Percentiles rank a stretch among this genome's conserved stretches.
Conservation (phyloP, 2,797 vertebrate species). For the Urocyon cinereoargenteus region DNA sequence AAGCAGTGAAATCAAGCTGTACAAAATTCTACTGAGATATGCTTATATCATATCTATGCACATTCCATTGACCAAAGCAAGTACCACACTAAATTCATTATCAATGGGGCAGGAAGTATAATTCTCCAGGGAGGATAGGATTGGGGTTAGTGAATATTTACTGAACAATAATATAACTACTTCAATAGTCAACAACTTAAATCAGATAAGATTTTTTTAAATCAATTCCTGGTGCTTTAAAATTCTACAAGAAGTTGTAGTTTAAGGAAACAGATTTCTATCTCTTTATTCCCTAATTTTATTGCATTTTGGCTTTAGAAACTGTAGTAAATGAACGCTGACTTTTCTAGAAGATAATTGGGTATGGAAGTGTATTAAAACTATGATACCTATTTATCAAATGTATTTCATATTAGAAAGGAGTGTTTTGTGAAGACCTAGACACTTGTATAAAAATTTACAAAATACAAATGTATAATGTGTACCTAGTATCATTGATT, state of each 20-base stretch:
- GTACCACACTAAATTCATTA: not conserved
- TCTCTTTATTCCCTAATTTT: not conserved
- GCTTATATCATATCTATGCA: not conserved
- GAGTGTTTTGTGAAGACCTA: not conserved
- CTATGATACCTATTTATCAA: not conserved
- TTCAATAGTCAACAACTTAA: not conserved
- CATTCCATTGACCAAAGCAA: not conserved
- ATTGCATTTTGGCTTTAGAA: not conserved
- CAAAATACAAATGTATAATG: not conserved
- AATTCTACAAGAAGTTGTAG: not conserved
- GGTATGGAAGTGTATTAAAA: not conserved
- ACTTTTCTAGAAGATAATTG: slow-evolving; percentile 47
- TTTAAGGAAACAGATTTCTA: not conserved
- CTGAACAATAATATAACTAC: not conserved
- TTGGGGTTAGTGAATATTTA: not conserved
- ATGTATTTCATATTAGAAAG: not conserved
- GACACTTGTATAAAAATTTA: not conserved
- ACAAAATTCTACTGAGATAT: not conserved
- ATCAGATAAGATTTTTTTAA: not conserved
- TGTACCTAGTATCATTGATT: not conserved
- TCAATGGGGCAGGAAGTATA: not conserved
- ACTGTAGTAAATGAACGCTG: not conserved
- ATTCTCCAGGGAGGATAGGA: not conserved
- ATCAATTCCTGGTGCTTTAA: not conserved
- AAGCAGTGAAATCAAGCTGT: not conserved